phyloP scores from a whole-genome alignment of 2,113 vertebrate species.

The Steatornis caripensis region DNA sequence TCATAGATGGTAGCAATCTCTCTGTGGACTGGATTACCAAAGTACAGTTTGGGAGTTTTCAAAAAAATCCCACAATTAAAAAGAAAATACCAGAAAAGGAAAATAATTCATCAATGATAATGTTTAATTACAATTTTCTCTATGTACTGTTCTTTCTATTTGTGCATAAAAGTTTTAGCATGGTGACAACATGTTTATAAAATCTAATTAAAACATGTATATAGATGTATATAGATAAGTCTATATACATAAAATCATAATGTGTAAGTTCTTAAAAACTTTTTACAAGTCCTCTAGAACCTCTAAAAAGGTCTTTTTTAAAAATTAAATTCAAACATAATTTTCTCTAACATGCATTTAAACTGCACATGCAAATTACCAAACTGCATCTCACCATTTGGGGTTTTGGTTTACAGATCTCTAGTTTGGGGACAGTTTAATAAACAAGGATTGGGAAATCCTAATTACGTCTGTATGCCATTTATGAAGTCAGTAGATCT shows the following conservation, averaged over 20 bases:
- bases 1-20: background rate
- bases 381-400: background rate
- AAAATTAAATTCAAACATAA: background rate
- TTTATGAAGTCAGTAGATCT: slow-evolving; percentile 42
- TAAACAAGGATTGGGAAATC: slow-evolving; percentile 55
- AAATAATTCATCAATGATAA: background rate
- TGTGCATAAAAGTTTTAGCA: background rate
- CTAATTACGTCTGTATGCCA: slow-evolving; percentile 33
- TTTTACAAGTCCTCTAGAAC: background rate
- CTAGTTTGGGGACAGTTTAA: slow-evolving; percentile 3
- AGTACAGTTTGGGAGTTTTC: fast-evolving
- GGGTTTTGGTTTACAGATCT: background rate
- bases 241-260: background rate
- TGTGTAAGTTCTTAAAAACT: fast-evolving
- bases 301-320: background rate
- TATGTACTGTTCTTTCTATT: background rate
- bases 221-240: background rate
- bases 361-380: background rate
- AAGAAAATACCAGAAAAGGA: background rate
- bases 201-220: background rate
- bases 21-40: background rate
- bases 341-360: background rate
- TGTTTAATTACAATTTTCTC: background rate
- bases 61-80: background rate
- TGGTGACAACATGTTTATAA: background rate